A percentile compares a stretch with the other conserved stretches of the same genome.
phyloP scores from a whole-genome alignment of 2,888 invertebrate species.

The Creontiades dilutus region DNA sequence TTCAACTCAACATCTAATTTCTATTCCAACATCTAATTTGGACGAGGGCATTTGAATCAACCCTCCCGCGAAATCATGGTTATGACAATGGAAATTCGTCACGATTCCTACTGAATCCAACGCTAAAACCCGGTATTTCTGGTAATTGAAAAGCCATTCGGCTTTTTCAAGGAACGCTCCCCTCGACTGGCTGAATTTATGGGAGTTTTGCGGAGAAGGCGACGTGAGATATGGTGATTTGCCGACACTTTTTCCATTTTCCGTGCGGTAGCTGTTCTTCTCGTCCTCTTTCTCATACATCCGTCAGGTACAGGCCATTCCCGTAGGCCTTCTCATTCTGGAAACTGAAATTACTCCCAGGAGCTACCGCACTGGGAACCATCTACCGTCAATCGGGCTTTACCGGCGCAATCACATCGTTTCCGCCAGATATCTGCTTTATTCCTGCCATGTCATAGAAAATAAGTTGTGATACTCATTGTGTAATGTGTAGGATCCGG shows the following conservation, averaged over 20 bases:
- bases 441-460: too few relatives aligned
- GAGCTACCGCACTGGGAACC: neutral
- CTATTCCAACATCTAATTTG: too few relatives aligned
- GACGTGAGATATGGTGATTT: slow-evolving; percentile 57
- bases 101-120: too few relatives aligned
- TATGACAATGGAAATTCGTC: too few relatives aligned
- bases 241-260: slow-evolving; percentile 55
- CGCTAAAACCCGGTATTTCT: neutral
- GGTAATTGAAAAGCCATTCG: neutral
- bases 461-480: too few relatives aligned
- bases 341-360: neutral
- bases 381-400: neutral
- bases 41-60: too few relatives aligned
- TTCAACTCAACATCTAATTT: too few relatives aligned
- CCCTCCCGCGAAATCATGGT: too few relatives aligned
- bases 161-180: neutral
- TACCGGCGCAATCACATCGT: neutral
- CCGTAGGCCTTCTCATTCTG: neutral
- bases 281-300: neutral
- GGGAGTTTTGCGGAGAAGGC: neutral
- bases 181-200: slow-evolving; percentile 36
- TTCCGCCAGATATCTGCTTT: too few relatives aligned
- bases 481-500: too few relatives aligned
- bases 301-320: slow-evolving; percentile 1
- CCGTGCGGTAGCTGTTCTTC: slow-evolving; percentile 6